phyloP scores from a whole-genome alignment of 2,797 vertebrate genomes.

The Rhinatrema bivittatum region DNA sequence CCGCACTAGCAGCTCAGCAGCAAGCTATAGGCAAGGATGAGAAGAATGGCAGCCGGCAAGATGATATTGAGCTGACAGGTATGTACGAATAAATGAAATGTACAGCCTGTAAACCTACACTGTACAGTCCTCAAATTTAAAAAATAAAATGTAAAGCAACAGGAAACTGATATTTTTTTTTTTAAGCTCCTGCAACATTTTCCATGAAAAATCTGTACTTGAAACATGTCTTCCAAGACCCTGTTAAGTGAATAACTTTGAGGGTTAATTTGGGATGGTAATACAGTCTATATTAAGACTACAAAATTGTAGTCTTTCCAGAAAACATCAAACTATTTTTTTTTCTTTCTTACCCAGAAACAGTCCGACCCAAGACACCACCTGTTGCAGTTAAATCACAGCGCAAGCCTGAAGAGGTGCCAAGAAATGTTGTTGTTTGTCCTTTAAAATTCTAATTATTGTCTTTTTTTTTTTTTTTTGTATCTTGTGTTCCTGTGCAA shows the following conservation, averaged over 20 bases:
- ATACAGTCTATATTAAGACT: background rate
- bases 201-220: too few species aligned
- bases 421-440: conserved; percentile 20
- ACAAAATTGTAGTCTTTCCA: conserved; percentile 2
- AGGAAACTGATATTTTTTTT: too few species aligned
- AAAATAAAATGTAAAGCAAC: too few species aligned
- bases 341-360: conserved; percentile 40
- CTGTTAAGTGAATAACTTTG: too few species aligned
- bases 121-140: too few species aligned
- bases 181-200: too few species aligned
- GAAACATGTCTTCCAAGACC: too few species aligned
- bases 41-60: conserved; percentile 25
- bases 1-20: conserved; percentile 77
- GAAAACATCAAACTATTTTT: conserved; percentile 10
- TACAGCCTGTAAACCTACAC: background rate
- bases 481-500: too few species aligned
- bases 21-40: conserved; percentile 63
- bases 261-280: too few species aligned
- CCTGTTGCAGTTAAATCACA: conserved; percentile 62
- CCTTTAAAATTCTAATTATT: too few species aligned
- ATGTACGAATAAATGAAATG: conserved; percentile 1
- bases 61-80: conserved; percentile 66
- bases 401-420: conserved; percentile 67
- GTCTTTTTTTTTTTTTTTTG: too few species aligned
- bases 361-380: conserved; percentile 62